These are phyloP conservation scores for Torymus auratus DNA, from an alignment of 2,888 invertebrate species.

Conservation along the genomic window DNA sequence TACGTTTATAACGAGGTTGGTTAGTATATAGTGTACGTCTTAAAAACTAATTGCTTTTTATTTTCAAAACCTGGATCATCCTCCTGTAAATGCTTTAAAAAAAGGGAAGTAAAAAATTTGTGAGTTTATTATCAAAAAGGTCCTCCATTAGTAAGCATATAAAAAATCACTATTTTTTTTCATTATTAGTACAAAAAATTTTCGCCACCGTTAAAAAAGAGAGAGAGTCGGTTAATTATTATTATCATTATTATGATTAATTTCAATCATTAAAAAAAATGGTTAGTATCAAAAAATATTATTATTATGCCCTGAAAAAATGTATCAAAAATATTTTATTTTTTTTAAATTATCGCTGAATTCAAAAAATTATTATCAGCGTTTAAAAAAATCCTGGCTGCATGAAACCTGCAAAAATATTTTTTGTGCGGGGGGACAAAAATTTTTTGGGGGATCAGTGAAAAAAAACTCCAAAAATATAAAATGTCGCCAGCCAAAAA, in stretches of 20 bases:
- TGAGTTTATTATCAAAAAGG: constrained; percentile 64
- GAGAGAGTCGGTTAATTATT: constrained; percentile 58
- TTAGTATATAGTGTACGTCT: constrained; percentile 68
- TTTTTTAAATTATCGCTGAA: constrained; percentile 67
- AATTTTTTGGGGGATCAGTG: constrained; percentile 57
- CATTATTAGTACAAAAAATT: constrained; percentile 56
- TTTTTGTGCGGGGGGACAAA: constrained; percentile 60
- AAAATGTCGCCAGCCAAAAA: constrained; percentile 76
- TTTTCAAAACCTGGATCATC: constrained; percentile 76
- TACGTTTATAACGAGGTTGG: constrained; percentile 68
- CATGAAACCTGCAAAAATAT: constrained; percentile 75
- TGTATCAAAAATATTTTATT: constrained; percentile 58
- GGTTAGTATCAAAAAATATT: constrained; percentile 36
- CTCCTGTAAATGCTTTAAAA: constrained; percentile 77
- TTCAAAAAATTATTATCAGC: constrained; percentile 75
- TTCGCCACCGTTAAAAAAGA: constrained; percentile 61
- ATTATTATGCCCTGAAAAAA: constrained; percentile 67
- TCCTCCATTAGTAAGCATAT: constrained; percentile 66
- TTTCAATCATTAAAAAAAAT: constrained; percentile 35
- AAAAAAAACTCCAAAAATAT: constrained; percentile 76
- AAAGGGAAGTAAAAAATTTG: constrained; percentile 74
- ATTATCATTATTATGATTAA: constrained; percentile 8
- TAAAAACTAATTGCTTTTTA: constrained; percentile 73
- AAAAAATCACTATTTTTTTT: constrained; percentile 64
- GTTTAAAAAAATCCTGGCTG: constrained; percentile 75